phyloP scores from a whole-genome alignment of 1,140 invertebrate genomes.

The Panulirus ornatus region DNA sequence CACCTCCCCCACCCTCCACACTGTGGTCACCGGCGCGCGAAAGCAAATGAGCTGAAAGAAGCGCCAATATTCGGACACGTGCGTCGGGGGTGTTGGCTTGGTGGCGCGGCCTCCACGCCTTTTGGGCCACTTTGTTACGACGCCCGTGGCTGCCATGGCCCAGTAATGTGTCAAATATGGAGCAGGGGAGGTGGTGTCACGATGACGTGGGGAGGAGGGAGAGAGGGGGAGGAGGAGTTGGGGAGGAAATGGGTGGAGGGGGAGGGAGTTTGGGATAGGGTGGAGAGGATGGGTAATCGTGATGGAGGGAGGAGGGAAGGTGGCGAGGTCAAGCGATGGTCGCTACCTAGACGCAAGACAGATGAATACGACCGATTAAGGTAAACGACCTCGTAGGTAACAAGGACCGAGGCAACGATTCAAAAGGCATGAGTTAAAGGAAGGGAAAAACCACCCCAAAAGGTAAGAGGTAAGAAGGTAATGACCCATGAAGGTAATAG shows the following conservation, averaged over 20 bases:
- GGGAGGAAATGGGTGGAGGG: neutral
- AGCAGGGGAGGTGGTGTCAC: neutral
- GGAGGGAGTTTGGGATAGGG: no score
- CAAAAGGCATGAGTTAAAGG: no score
- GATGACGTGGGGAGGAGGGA: neutral
- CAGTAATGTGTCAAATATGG: conserved; percentile 18
- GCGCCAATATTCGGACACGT: conserved; percentile 26
- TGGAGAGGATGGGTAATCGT: no score
- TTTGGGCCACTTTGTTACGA: neutral
- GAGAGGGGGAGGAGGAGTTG: neutral
- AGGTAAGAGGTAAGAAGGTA: no score
- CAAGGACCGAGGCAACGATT: no score
- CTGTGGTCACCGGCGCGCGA: neutral
- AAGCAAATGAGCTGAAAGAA: conserved; percentile 42
- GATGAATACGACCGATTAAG: no score
- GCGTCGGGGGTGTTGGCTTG: neutral
- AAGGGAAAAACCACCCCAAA: no score
- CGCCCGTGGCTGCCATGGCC: neutral
- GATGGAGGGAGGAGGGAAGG: neutral
- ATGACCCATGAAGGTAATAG: no score
- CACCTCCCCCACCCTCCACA: neutral
- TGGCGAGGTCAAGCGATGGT: neutral
- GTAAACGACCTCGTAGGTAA: no score
- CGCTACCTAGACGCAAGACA: neutral
- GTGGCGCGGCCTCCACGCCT: neutral